A percentile compares a stretch with the other conserved stretches of the same genome.
phyloP scores from a whole-genome alignment of 2,888 invertebrate species.

The Fissipunctia ypsillon region DNA sequence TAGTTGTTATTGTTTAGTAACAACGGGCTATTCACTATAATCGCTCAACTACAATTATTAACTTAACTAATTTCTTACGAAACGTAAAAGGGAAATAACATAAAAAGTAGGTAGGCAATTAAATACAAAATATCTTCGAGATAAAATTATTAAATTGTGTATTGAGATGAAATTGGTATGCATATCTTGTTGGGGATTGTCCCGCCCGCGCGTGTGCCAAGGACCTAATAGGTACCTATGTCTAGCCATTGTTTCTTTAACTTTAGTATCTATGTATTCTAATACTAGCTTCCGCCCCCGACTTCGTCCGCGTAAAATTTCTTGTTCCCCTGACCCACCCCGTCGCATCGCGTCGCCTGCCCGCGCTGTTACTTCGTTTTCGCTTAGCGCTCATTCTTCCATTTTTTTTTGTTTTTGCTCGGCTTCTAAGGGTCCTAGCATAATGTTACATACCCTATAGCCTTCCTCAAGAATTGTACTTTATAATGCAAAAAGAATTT shows the following conservation, averaged over 20 bases:
- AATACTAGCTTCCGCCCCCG: no score
- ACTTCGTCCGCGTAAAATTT: no score
- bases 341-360: no score
- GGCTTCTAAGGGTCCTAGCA: no score
- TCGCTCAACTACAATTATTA: background rate
- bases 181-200: background rate
- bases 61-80: background rate
- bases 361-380: no score
- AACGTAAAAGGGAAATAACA: constrained; percentile 52
- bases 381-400: no score
- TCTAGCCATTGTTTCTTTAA: background rate
- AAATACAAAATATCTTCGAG: constrained; percentile 1
- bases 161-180: background rate
- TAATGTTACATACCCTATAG: no score
- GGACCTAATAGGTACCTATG: background rate
- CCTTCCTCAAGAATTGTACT: no score
- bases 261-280: no score
- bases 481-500: no score
- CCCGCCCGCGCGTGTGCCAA: background rate
- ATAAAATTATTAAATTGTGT: background rate
- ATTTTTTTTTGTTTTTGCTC: no score
- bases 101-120: constrained; percentile 4
- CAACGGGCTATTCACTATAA: constrained; percentile 29
- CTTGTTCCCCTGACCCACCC: no score
- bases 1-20: background rate